Evolutionary conservation across 2,113 vertebrate species (phyloP), one percentile per base, ranked within the genome.

Genomic region (Anarhynchus alexandrinus): DNA sequence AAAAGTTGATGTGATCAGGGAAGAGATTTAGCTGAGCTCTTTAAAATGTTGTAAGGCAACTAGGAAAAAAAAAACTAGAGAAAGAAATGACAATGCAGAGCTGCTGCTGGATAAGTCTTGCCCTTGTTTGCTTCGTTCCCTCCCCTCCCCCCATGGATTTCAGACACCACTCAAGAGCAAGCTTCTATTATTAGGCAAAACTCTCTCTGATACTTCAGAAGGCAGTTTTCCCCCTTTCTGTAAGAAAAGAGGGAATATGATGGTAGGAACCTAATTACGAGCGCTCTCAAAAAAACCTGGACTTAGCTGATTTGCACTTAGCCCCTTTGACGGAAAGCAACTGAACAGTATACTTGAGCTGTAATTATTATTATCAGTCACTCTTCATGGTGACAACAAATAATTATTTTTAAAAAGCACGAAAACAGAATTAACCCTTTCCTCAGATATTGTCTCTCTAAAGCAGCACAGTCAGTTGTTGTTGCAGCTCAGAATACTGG

Each of bases 361-460:
- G 54, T 94, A 94, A 96, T 96, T 93, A 94, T 88, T 66, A 12
- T 82, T 85, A 89, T 96, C 96, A 69, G 45, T 87, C 92, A 45
- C 16, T 78, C 71, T 93, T 79, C 79, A 86, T 1, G 2, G 12
- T 52, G 77, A 95, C 86, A 93, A 91, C 66, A 95, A 96, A 93
- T 70, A 82, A 88, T 87, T 94, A 93, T 88, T 93, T 90, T 85
- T 20, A 32, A 94, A 93, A 91, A 77, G 78, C 79, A 86, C 32
- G 81, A 89, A 97, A 97, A 90, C 87, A 96, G 66, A 92, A 91
- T 78, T 88, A 96, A 95, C 80, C 64, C 86, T 93, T 97, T 90
- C 88, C 26, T 66, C 16, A 36, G 16, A 20, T 51, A 38, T 26
- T 30, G 20, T 51, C 19, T 82, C 16, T 52, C 74, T 69, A 7